Evolutionary conservation across 2,797 vertebrate genomes (phyloP).

Genomic region (Coregonus sp.): DNA sequence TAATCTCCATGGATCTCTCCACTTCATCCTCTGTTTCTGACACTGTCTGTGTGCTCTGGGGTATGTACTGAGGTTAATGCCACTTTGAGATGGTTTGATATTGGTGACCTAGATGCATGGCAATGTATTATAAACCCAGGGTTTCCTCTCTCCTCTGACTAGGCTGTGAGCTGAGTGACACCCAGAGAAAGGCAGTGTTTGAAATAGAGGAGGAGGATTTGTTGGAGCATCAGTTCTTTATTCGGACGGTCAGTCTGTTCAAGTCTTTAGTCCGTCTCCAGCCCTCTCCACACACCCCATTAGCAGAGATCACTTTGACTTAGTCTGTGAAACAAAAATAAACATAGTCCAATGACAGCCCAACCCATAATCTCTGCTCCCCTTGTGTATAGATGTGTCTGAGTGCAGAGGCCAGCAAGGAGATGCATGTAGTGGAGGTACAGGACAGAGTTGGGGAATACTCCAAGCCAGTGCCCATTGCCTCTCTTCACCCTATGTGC

Average conservation of each 20-base stretch:
- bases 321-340: not conserved
- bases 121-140: not conserved
- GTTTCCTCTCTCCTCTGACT: not conserved
- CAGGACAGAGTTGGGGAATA: conserved; percentile 26
- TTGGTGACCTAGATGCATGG: not conserved
- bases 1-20: conserved; percentile 12
- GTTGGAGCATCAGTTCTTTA: conserved; percentile 52
- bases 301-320: not conserved
- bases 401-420: conserved; percentile 34
- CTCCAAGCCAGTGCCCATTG: conserved; percentile 40
- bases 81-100: not conserved
- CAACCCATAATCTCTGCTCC: not conserved
- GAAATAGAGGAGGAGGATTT: conserved; percentile 23
- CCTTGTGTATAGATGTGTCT: conserved; percentile 46
- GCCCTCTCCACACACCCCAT: not conserved
- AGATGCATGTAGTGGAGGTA: conserved; percentile 56
- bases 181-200: conserved; percentile 29
- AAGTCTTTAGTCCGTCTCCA: not conserved
- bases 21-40: accelerated
- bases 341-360: not conserved
- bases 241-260: conserved; percentile 44
- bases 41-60: conserved; percentile 26
- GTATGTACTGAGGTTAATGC: conserved; percentile 27
- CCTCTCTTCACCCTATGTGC: conserved; percentile 23
- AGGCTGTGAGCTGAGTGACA: conserved; percentile 46